phyloP scores from a whole-genome alignment of 2,888 invertebrate species.

The Oasisia sp. region DNA sequence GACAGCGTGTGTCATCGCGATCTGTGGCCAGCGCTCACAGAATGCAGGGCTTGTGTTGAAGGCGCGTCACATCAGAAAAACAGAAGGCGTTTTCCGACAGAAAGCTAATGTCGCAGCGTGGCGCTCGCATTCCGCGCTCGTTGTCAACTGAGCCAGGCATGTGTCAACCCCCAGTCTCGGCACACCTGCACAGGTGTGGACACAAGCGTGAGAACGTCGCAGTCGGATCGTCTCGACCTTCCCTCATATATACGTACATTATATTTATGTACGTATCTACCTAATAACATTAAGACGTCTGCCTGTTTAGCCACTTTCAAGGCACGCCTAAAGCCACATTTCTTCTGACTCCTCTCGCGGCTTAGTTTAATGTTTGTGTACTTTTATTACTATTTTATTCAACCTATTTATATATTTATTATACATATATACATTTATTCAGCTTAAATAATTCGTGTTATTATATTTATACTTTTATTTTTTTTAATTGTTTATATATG shows the following conservation, averaged over 20 bases:
- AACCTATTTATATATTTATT: no score
- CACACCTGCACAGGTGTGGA: background rate
- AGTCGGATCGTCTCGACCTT: background rate
- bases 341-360: no score
- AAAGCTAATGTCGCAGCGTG: background rate
- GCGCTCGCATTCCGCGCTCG: background rate
- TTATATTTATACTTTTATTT: no score
- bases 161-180: background rate
- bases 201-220: background rate
- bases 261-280: no score
- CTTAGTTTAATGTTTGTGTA: no score
- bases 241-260: background rate
- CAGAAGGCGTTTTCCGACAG: conserved; percentile 4
- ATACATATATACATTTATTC: no score
- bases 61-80: background rate
- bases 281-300: no score
- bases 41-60: background rate
- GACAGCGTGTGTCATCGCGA: background rate
- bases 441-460: no score
- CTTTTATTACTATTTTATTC: no score
- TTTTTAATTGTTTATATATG: no score
- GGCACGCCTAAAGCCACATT: no score
- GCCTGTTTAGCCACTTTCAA: no score
- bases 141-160: conserved; percentile 10
- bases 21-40: background rate